Conservation (phyloP, 2,113 vertebrate genomes). For the Typhlomys cinereus region DNA sequence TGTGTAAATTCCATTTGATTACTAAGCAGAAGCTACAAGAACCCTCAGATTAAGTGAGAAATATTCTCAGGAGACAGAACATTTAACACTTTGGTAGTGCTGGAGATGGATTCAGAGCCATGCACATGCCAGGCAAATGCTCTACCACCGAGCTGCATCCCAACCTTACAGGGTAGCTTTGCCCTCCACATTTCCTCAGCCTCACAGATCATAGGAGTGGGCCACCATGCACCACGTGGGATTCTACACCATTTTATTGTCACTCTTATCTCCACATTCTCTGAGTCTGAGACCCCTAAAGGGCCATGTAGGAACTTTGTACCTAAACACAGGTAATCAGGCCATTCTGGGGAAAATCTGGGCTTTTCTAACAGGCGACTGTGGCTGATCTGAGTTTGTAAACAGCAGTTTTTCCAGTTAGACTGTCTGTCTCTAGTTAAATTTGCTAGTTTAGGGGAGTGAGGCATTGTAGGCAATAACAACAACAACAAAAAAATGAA, state of each 20-base stretch:
- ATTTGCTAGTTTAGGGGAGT: background rate
- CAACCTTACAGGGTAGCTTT: background rate
- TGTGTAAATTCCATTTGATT: slow-evolving; percentile 49
- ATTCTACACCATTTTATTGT: background rate
- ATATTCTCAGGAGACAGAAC: background rate
- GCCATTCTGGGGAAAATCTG: background rate
- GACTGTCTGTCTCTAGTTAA: background rate
- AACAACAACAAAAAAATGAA: too few species aligned
- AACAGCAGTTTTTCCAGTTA: background rate
- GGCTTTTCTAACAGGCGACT: background rate
- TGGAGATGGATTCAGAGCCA: background rate
- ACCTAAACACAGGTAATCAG: background rate
- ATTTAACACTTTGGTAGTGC: background rate
- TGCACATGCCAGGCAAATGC: background rate
- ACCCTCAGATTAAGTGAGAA: background rate
- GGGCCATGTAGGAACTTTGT: background rate
- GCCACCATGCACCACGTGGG: too few species aligned
- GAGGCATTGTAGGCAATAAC: background rate
- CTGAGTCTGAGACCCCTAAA: background rate
- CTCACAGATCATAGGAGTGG: background rate
- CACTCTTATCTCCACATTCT: background rate
- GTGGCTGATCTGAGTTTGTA: background rate
- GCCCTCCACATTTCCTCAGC: background rate
- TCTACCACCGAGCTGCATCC: background rate
- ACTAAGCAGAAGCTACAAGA: slow-evolving; percentile 56